phyloP scores from a whole-genome alignment of 2,888 invertebrate species.

The Protonemura montana region DNA sequence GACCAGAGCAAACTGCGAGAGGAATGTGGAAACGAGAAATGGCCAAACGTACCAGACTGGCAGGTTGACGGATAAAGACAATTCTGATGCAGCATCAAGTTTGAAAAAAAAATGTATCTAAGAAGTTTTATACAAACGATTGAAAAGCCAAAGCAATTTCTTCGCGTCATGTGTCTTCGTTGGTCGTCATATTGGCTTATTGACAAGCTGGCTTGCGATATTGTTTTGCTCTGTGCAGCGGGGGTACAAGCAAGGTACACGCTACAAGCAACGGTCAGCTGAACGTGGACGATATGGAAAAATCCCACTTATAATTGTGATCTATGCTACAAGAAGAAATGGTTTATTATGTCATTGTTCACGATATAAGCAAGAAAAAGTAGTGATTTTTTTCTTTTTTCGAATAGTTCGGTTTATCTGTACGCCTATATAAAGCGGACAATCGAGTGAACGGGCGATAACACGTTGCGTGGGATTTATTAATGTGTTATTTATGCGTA shows the following conservation, averaged over 20 bases:
- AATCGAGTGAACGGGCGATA: background rate
- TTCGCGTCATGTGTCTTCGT: background rate
- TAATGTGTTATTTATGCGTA: conserved; percentile 38
- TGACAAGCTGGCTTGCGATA: background rate
- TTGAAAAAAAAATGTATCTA: background rate
- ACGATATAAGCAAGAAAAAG: background rate
- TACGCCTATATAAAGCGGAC: conserved; percentile 9
- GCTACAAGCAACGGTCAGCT: background rate
- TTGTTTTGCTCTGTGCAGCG: background rate
- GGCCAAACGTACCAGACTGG: background rate
- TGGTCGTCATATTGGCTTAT: background rate
- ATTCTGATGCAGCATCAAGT: background rate
- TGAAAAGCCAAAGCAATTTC: background rate
- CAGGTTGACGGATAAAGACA: conserved; percentile 7
- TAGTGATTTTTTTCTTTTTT: background rate
- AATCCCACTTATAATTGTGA: conserved; percentile 12
- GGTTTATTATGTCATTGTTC: conserved; percentile 12
- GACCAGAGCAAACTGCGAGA: background rate
- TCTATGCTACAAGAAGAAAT: background rate
- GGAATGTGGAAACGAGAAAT: background rate
- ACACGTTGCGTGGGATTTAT: background rate
- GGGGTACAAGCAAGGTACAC: background rate
- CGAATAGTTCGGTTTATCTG: too few relatives aligned
- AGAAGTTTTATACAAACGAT: conserved; percentile 7
- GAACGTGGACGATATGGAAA: background rate